Evolutionary conservation across 2,888 invertebrate species (phyloP), one percentile per base, ranked within the genome.

Genomic region (Erebia aethiops): DNA sequence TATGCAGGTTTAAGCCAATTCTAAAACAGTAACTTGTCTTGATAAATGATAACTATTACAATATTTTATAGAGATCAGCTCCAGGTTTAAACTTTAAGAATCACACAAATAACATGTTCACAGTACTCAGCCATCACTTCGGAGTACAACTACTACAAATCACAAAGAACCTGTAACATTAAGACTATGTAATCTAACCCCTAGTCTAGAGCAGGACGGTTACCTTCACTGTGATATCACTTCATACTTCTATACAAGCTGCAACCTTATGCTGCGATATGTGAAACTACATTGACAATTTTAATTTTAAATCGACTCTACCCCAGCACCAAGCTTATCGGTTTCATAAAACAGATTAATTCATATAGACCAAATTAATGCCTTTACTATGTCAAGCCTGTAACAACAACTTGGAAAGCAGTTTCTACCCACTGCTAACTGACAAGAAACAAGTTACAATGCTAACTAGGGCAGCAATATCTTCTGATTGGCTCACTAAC

Each of bases 181-280:
- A 67, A 75, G 73, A 74, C 74, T 71, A 73, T 80, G 78, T 77
- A 54, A 67, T 71, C 76, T 81, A 81, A 78, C 76, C 71, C 75
- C 75, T 80, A 84, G 85, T 82, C 85, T 85, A 89, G 82, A 84
- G 82, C 84, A 88, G 91, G 91, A 92, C 91, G 91, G 91, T 87
- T 88, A 81, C 80, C 80, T 84, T 79, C 80, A 84, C 80, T 81
- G 56, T 60, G 78, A 81, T 81, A 79, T 46, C 11, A 46, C 82
- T 79, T 81, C 78, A 77, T 73, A 76, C 11, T 80, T 73, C 74
- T 77, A 82, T 78, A 82, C 73, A 87, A 87, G 84, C 82, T 73
- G 83, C 79, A 81, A 54, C 4, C 78, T 41, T 81, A 80, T 77
- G 76, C 79, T 69, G 76, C 82, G 88, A 90, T 90, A 90, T 89